Evolutionary conservation across 2,797 vertebrate species (phyloP), one percentile per base, ranked within the genome.

Genomic region (Acipenser transmontanus): DNA sequence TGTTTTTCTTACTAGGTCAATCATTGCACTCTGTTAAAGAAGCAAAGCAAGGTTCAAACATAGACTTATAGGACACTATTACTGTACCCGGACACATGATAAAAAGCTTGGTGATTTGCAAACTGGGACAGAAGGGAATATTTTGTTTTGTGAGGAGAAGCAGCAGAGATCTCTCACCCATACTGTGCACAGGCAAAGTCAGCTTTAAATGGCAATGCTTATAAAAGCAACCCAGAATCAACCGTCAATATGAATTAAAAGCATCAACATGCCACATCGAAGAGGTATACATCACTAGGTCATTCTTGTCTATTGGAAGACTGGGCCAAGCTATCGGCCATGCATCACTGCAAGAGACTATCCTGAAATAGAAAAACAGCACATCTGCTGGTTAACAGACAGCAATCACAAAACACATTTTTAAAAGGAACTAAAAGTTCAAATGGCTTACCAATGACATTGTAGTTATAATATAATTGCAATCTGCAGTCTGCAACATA

Each of bases 1-100:
- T 52, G 6, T n/a, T 57, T 14, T 57, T 2, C 61, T 71, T 61
- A 68, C 49, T 56, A 50, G 62, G 62, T 64, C 56, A 64, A 51
- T 67, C 49, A 67, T 67, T 57, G 9, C 12, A n/a, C 54, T n/a
- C 12, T 11, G n/a, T 2, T n/a, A 13, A 57, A 57, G 12, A 57
- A n/a, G 54, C 54, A 57, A 57, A 7, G 6, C 1, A 13, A 7
- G 11, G 54, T n/a, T 57, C 34, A n/a, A 3, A 1, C 54, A 13
- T 6, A n/a, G 54, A n/a, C 54, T n/a, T 57, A 5, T 13, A n/a
- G 6, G 12, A 13, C 6, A 57, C 13, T 57, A n/a, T n/a, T 11
- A 13, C 54, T 10, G 6, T 57, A 57, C 54, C 6, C 4, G 54
- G 1, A 11, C 12, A 57, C 13, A 13, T 13, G 7, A 57, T n/a